A percentile compares a stretch with the other conserved stretches of the same genome.
Evolutionary conservation across 1,140 invertebrate genomes (phyloP).

Genomic region (Pseudomyrmex sp.): DNA sequence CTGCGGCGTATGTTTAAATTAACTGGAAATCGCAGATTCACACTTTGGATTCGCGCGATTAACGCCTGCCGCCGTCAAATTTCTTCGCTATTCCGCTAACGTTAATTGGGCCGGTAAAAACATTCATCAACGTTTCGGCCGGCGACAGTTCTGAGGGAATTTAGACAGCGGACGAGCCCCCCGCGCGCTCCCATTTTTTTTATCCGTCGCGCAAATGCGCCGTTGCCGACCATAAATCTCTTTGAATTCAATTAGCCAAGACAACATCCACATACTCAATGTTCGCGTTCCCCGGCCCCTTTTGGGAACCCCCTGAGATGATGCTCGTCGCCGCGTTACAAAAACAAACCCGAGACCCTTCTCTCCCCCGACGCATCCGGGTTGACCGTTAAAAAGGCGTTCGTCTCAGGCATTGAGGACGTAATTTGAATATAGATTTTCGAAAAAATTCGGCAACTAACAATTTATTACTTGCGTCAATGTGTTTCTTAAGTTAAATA

Average conservation of each 20-base stretch:
- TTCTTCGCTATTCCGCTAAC: conserved; percentile 33
- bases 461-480: too few relatives aligned
- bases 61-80: neutral
- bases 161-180: conserved; percentile 8
- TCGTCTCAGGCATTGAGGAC: neutral
- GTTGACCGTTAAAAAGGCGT: neutral
- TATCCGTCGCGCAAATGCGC: conserved; percentile 60
- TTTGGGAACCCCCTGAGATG: conserved; percentile 34
- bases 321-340: conserved; percentile 8
- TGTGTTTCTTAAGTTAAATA: too few relatives aligned
- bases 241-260: conserved; percentile 77
- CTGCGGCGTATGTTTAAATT: conserved; percentile 6
- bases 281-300: conserved; percentile 48
- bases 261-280: conserved; percentile 40
- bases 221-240: conserved; percentile 72
- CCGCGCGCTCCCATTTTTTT: conserved; percentile 30
- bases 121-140: conserved; percentile 57
- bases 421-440: too few relatives aligned
- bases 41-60: conserved; percentile 5
- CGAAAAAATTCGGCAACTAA: too few relatives aligned
- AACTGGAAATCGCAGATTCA: neutral
- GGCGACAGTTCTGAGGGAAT: conserved; percentile 37
- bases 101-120: conserved; percentile 59
- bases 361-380: neutral
- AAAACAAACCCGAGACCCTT: conserved; percentile 52